phyloP scores from a whole-genome alignment of 2,888 invertebrate genomes.

The Callosobruchus maculatus region DNA sequence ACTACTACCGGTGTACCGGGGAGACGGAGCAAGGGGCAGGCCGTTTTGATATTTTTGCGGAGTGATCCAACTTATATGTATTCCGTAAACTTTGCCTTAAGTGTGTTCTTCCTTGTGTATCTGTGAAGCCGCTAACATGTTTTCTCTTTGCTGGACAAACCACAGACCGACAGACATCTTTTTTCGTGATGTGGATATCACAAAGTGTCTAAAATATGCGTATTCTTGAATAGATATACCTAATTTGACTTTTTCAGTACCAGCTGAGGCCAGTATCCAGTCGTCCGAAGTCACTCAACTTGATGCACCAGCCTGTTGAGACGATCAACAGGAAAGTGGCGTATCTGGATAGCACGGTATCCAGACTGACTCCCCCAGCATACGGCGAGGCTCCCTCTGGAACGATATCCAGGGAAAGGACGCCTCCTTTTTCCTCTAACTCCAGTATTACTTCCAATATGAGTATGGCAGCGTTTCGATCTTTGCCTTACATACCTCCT shows the following conservation, averaged over 20 bases:
- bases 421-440: constrained; percentile 50
- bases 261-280: constrained; percentile 27
- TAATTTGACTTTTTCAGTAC: constrained; percentile 15
- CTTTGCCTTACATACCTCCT: constrained; percentile 11
- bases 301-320: constrained; percentile 32
- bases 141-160: no score
- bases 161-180: no score
- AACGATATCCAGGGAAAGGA: constrained; percentile 49
- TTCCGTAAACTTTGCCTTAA: no score
- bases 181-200: no score
- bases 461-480: constrained; percentile 28
- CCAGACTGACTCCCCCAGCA: constrained; percentile 36
- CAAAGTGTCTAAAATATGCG: no score
- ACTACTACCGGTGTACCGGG: no score
- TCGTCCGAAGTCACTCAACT: constrained; percentile 38
- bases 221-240: no score
- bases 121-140: no score
- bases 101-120: no score
- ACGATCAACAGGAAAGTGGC: constrained; percentile 32
- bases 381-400: constrained; percentile 23
- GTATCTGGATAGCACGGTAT: constrained; percentile 34
- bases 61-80: no score
- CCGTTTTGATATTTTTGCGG: no score
- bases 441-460: constrained; percentile 51
- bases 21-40: no score